Evolutionary conservation across 2,797 vertebrate genomes (phyloP), one percentile per base, ranked within the genome.

Genomic region (Antrozous pallidus): DNA sequence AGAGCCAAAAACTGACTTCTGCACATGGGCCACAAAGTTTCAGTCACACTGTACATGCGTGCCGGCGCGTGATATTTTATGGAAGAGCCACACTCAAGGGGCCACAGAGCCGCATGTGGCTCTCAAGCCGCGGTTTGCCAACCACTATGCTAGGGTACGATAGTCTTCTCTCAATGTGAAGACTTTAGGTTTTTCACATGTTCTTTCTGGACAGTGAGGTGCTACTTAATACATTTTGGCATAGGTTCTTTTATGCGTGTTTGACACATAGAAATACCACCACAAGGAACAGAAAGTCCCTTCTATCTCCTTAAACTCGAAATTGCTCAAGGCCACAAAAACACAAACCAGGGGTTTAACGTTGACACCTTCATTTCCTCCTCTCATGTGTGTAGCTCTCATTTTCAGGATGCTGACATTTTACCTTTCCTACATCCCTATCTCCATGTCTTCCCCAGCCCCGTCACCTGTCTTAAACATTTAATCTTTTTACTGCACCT

Each of bases 311-410:
- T 88, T 78, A 75, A 92, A 86, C 65, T 82, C 51, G 56, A 63
- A 6, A 93, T 96, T 92, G 95, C 97, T 96, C 65, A 88, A 40
- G 96, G 96, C 96, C 94, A 95, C 47, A 88, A 92, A 92, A 88
- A 83, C 56, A 73, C 58, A 92, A 91, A 47, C 92, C 78, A 38
- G n/a, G 78, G 74, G 40, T 83, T 97, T 96, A 95, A 95, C 88
- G 79, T 17, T 95, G 95, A 93, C 96, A 95, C 93, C 82, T 83
- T 92, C 78, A 80, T 83, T 96, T 97, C 96, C 96, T 95, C 90
- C 88, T 95, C 92, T 96, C 87, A 8, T 91, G 92, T 96, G 88
- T 96, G 74, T 88, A 94, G 47, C 69, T 96, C 94, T 96, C 65
- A n/a, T 67, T 93, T 74, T 82, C 94, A 96, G 93, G 90, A 95